Conservation (phyloP, 2,797 vertebrate species). For the Neopelma chrysocephalum region DNA sequence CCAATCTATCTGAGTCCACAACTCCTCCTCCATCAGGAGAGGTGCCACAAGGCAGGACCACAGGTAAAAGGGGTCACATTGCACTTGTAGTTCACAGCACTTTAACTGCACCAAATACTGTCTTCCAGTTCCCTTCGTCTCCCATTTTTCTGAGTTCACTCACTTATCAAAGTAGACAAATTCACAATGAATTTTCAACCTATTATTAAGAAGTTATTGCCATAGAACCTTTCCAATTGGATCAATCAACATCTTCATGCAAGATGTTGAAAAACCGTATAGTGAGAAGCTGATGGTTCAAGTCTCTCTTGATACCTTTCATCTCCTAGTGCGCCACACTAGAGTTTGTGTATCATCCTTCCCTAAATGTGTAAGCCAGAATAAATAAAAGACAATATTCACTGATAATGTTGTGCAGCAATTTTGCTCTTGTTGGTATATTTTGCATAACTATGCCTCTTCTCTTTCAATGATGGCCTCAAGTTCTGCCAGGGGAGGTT, state of each 20-base stretch:
- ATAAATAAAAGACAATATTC: neutral
- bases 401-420: neutral
- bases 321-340: neutral
- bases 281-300: neutral
- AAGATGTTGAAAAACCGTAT: neutral
- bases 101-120: neutral
- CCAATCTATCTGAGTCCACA: conserved; percentile 38
- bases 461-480: neutral
- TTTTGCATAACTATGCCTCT: neutral
- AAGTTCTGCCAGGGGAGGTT: neutral
- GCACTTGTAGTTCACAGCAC: neutral
- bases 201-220: neutral
- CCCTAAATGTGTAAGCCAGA: neutral
- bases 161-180: neutral
- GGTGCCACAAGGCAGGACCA: conserved; percentile 15
- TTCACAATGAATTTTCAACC: neutral
- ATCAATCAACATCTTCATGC: neutral
- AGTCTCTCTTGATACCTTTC: neutral
- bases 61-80: neutral
- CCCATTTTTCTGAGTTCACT: neutral
- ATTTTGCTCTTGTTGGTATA: neutral
- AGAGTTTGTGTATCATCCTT: neutral
- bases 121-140: neutral
- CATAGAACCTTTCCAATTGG: neutral
- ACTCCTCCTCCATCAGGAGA: conserved; percentile 42